Evolutionary conservation across 2,113 vertebrate species (phyloP).

Genomic region (Athene noctua): DNA sequence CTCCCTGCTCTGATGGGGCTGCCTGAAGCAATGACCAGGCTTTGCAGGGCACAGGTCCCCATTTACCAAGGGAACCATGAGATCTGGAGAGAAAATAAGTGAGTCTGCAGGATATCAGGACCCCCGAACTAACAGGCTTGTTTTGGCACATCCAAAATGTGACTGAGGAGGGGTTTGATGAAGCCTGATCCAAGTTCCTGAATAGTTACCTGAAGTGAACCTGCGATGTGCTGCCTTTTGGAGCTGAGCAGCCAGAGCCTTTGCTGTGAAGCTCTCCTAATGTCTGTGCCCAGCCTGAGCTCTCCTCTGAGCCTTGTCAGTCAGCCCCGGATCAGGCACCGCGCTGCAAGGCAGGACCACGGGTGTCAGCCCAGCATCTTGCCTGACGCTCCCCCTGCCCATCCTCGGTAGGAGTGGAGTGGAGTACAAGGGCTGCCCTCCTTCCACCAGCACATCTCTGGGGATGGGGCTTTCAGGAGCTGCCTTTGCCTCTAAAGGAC

Average conservation of each 20-base stretch:
- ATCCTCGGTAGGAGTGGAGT: fast-evolving
- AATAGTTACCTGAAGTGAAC: not conserved
- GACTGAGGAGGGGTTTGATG: not conserved
- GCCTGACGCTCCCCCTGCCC: not conserved
- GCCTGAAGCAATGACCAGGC: not conserved
- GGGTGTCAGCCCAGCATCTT: not conserved
- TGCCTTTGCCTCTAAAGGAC: not conserved
- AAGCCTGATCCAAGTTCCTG: not conserved
- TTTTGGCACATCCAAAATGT: not conserved
- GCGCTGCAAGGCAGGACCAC: fast-evolving
- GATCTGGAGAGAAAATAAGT: not conserved
- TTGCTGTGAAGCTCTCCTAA: not conserved
- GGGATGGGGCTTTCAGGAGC: not conserved
- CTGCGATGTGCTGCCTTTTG: not conserved
- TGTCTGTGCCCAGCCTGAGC: not conserved
- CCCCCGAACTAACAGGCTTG: not conserved
- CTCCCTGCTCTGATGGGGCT: not conserved
- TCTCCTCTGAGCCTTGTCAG: not conserved
- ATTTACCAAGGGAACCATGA: not conserved
- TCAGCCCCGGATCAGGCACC: not conserved
- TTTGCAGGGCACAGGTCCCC: not conserved
- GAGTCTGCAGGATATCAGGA: not conserved
- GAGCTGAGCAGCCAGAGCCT: not conserved
- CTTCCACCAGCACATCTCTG: not conserved
- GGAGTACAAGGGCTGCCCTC: not conserved